Base-by-base conservation (phyloP, 2,888 invertebrate genomes). In the Eudasyphora cyanicolor region DNA sequence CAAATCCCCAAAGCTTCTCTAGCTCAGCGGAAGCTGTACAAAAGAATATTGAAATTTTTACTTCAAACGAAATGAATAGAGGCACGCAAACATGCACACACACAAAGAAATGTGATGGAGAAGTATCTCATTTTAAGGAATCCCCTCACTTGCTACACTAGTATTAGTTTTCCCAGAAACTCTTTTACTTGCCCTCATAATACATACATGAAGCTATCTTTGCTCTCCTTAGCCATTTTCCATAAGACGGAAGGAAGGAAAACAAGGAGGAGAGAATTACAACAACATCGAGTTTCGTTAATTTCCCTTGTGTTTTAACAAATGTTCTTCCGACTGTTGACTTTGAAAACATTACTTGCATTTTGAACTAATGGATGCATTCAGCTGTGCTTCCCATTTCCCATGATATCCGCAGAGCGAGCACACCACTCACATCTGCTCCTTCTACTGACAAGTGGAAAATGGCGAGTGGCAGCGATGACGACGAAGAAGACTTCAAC, bases 291-390 rank as follows among this genome's bases (percentile, higher is more conserved):
- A 10, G 69, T 82, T 76, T 82, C 62, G 60, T 79, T 82, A 79
- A 82, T 82, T 82, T 82, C 82, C 76, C 82, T 14, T 69, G 76
- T 62, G 82, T 45, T 71, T 49, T 73, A 79, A 79, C 57, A 74
- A 78, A 76, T 64, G 64, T 60, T 79, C 76, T 60, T 73, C 71
- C 74, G 57, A 67, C 76, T 82, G 73, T 76, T 79, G 82, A 82
- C 82, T 74, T 82, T 79, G 79, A 79, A 76, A 82, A 79, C 51
- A 79, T 79, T 79, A 79, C 79, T 76, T 73, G 76, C 76, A 76
- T 82, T 79, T 82, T 38, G 57, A 74, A 82, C 60, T 79, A 82
- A 79, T 82, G 79, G 74, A 76, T 79, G 79, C 76, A 79, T 62
- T 82, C 76, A 82, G 69, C 54, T 64, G 71, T 45, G 35, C 38